phyloP scores from a whole-genome alignment of 1,140 invertebrate genomes.

The Bombus difficillimus region DNA sequence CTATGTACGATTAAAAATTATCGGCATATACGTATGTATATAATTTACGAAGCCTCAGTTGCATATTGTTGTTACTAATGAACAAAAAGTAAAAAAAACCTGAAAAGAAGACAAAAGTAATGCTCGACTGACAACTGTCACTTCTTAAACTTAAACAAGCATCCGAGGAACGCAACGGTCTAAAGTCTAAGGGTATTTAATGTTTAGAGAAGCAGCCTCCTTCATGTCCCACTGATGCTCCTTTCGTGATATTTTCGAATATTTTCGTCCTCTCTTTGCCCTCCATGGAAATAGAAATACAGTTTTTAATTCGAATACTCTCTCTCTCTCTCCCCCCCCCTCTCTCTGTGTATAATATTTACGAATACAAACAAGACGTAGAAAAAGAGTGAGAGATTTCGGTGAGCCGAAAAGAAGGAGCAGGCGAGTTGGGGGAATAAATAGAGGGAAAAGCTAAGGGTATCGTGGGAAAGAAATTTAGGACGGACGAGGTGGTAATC shows the following conservation, averaged over 20 bases:
- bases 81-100: not conserved
- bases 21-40: not conserved
- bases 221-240: not conserved
- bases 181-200: no score
- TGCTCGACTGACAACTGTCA: not conserved
- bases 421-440: not conserved
- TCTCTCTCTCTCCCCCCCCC: no score
- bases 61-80: not conserved
- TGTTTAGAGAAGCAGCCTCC: conserved; percentile 10
- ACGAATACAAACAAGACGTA: conserved; percentile 6
- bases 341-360: not conserved
- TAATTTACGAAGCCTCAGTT: no score
- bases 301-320: conserved; percentile 20
- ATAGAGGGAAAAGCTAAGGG: conserved; percentile 24
- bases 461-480: conserved; percentile 44
- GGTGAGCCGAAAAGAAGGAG: not conserved
- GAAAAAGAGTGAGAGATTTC: conserved; percentile 26
- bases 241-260: conserved; percentile 3
- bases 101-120: not conserved
- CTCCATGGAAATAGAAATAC: conserved; percentile 4
- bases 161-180: not conserved
- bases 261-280: no score
- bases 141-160: not conserved
- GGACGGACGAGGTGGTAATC: conserved; percentile 45
- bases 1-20: not conserved